Evolutionary conservation across 2,888 invertebrate genomes (phyloP), one percentile per base, ranked within the genome.

Genomic region (Rhyacophila evoluta): DNA sequence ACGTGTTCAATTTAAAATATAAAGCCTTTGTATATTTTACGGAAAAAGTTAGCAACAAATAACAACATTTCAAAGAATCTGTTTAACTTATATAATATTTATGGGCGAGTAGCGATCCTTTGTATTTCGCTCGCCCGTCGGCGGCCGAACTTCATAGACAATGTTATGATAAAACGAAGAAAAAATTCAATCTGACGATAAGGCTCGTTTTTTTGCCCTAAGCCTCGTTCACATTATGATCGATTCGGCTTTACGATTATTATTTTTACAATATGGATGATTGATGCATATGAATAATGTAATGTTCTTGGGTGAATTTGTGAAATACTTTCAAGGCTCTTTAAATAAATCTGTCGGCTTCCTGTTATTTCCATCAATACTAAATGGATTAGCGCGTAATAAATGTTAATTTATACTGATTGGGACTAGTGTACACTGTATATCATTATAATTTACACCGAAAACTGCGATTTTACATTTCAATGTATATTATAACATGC

Each of bases 171-270:
- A 33, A 33, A 19, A 25, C 8, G 55, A 15, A 2, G 10, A 55
- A 55, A 41, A 55, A 55, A 55, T 19, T 55, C 55, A 55, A 55
- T 55, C 55, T 55, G 15, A 55, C 12, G 55, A 55, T 55, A 55
- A 55, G 19, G 55, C 55, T 55, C 55, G n/a, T n/a, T 55, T 55
- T 55, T 55, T 55, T 55, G 25, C 25, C 55, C 19, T 8, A 55
- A 55, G 55, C 55, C 10, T 55, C 25, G 55, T 10, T 55, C 25
- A 19, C 19, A 55, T 25, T 55, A 55, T 55, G 55, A 55, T 55
- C 55, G 55, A 55, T 55, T 55, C 55, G 55, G 15, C 19, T 55
- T 55, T 55, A 55, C 25, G 55, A 55, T 55, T 55, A 55, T 55
- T 55, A 55, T 19, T 55, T 55, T 55, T 55, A 55, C 12, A 55